These are phyloP conservation scores for Acrocephalus scirpaceus DNA, from an alignment of 2,797 vertebrate genomes.

Conservation along the genomic window DNA sequence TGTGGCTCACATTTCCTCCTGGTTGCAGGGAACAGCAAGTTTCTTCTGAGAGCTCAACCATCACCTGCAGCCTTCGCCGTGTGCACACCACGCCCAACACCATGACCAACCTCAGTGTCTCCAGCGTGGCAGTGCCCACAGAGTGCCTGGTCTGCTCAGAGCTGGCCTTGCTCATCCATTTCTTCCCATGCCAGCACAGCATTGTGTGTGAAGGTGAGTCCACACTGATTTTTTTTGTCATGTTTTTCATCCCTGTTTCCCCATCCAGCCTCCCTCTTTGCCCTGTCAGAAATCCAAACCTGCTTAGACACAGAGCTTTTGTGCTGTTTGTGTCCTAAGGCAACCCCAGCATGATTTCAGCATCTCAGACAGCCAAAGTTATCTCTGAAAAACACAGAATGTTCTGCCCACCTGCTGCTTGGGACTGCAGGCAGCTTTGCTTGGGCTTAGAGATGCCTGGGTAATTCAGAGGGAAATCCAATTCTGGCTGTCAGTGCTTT, in stretches of 20 bases:
- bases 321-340: background rate
- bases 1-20: background rate
- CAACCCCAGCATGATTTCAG: background rate
- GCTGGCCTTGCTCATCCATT: conserved; percentile 90
- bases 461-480: background rate
- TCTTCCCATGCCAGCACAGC: conserved; percentile 95
- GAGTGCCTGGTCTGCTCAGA: conserved; percentile 99
- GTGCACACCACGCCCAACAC: conserved; percentile 92
- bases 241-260: background rate
- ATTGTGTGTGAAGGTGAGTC: conserved; percentile 93
- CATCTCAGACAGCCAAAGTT: background rate
- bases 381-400: background rate
- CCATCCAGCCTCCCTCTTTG: background rate
- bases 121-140: conserved; percentile 77
- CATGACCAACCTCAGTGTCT: conserved; percentile 91
- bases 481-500: background rate
- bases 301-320: background rate
- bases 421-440: background rate
- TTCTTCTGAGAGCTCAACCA: conserved; percentile 77
- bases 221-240: accelerated
- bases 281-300: background rate
- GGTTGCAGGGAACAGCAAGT: conserved; percentile 81
- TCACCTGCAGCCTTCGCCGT: conserved; percentile 83
- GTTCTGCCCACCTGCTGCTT: background rate
- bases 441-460: background rate